Evolutionary conservation across 2,888 invertebrate species (phyloP).

Genomic region (Alitta virens): DNA sequence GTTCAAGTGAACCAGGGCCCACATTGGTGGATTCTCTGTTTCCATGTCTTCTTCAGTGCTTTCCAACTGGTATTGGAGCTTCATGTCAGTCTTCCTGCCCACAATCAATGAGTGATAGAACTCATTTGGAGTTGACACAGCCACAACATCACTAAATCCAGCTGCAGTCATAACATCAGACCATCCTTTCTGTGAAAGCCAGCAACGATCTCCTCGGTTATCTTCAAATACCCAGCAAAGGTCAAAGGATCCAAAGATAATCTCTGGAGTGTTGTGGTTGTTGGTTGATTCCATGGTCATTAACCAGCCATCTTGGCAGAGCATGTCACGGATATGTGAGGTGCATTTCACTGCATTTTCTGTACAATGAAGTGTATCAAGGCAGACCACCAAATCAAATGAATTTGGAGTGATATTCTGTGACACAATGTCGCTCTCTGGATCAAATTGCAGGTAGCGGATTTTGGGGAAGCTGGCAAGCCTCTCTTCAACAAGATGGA

Average conservation of each 20-base stretch:
- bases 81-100: constrained; percentile 8
- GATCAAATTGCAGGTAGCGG: constrained; percentile 9
- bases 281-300: constrained; percentile 12
- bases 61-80: neutral
- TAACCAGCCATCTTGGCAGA: constrained; percentile 16
- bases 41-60: neutral
- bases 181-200: constrained; percentile 17
- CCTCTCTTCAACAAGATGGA: constrained; percentile 7
- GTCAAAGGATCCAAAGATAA: constrained; percentile 18
- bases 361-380: constrained; percentile 16
- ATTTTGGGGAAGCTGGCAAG: constrained; percentile 11
- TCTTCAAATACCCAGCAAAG: constrained; percentile 18
- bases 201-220: constrained; percentile 9
- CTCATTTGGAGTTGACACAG: constrained; percentile 13
- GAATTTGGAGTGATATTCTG: constrained; percentile 5
- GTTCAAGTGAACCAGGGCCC: neutral
- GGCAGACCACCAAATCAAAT: constrained; percentile 13
- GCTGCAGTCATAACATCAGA: neutral
- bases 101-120: constrained; percentile 17
- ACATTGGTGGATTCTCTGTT: constrained; percentile 2
- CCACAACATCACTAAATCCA: constrained; percentile 12
- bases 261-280: constrained; percentile 9
- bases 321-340: constrained; percentile 9
- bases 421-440: constrained; percentile 7
- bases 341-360: constrained; percentile 3